These are phyloP conservation scores for Lontra canadensis DNA, from an alignment of 2,113 vertebrate species.

Conservation along the genomic window DNA sequence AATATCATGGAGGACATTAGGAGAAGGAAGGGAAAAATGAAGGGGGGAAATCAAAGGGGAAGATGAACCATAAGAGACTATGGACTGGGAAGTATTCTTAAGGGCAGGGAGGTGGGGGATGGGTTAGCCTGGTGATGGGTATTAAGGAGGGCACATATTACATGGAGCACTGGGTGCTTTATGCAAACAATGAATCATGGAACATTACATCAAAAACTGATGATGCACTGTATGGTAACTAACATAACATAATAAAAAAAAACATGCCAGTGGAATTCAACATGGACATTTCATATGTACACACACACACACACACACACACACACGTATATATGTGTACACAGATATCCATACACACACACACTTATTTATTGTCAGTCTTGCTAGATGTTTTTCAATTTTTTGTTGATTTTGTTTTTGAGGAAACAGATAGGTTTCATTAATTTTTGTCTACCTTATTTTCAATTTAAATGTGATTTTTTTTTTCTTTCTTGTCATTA, in stretches of 20 bases:
- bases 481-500: not conserved
- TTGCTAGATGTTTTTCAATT: not conserved
- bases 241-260: not conserved
- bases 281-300: not conserved
- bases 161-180: too few relatives aligned
- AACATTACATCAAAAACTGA: too few relatives aligned
- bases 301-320: not conserved
- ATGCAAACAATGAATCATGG: too few relatives aligned
- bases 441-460: not conserved
- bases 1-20: too few relatives aligned
- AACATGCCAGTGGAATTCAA: not conserved
- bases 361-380: not conserved
- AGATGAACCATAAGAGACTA: too few relatives aligned
- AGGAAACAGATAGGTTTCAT: not conserved
- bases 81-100: too few relatives aligned
- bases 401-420: not conserved
- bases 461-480: not conserved
- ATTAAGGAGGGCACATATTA: too few relatives aligned
- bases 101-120: too few relatives aligned
- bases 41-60: too few relatives aligned
- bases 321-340: not conserved
- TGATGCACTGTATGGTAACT: too few relatives aligned
- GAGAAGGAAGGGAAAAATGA: too few relatives aligned
- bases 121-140: too few relatives aligned
- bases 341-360: not conserved